These are phyloP conservation scores for Eupithecia exiguata DNA, from an alignment of 2,888 invertebrate species.

Conservation along the genomic window DNA sequence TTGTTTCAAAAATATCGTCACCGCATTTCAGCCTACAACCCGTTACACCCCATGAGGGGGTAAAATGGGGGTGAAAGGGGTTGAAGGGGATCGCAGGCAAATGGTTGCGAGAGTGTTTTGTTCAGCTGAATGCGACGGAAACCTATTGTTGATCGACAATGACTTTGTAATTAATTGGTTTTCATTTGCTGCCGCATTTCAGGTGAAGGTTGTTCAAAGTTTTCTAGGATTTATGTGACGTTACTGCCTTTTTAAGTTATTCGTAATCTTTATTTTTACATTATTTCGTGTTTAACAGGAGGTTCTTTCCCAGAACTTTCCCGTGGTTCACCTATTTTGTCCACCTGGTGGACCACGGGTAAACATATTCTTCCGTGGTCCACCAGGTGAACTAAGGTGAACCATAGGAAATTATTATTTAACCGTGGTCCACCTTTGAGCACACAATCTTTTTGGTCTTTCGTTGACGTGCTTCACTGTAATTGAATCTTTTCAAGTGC, in stretches of 20 bases:
- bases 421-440: no score
- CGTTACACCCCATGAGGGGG: slow-evolving; percentile 7
- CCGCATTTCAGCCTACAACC: slow-evolving; percentile 1
- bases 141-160: slow-evolving; percentile 42
- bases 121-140: slow-evolving; percentile 39
- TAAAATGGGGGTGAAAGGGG: background rate
- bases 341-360: no score
- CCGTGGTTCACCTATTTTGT: no score
- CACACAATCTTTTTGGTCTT: no score
- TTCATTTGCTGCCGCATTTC: slow-evolving; percentile 31
- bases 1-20: slow-evolving; percentile 17
- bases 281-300: background rate
- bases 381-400: no score
- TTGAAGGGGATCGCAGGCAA: slow-evolving; percentile 14
- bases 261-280: background rate
- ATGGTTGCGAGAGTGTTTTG: slow-evolving; percentile 38
- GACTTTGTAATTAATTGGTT: slow-evolving; percentile 44
- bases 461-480: no score
- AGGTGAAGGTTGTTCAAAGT: slow-evolving; percentile 23
- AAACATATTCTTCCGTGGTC: no score
- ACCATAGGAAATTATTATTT: no score
- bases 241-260: background rate
- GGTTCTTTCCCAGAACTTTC: no score
- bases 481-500: no score
- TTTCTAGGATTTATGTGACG: slow-evolving; percentile 12